A percentile compares a stretch with the other conserved stretches of the same genome.
phyloP scores from a whole-genome alignment of 2,888 invertebrate species.

The Philopedon plagiatum region DNA sequence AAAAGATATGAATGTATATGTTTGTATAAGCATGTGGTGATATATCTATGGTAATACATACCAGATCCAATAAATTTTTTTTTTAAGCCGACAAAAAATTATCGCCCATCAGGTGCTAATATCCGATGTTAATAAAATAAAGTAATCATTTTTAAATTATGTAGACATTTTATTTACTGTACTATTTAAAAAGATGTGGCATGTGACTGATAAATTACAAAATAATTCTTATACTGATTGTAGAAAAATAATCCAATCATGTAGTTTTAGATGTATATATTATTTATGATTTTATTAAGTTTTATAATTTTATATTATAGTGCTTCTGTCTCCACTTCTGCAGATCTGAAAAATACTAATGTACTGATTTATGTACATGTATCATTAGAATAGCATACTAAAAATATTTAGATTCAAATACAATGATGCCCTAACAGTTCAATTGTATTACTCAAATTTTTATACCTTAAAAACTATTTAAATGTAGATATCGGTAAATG shows the following conservation, averaged over 20 bases:
- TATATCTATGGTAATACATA: no score
- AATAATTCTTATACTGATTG: conserved; percentile 55
- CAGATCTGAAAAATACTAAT: conserved; percentile 47
- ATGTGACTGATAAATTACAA: conserved; percentile 58
- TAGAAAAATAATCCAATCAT: conserved; percentile 55
- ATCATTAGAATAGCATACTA: conserved; percentile 69
- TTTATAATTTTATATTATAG: conserved; percentile 62
- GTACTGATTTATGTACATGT: conserved; percentile 61
- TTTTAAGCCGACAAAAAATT: no score
- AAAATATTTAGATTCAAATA: conserved; percentile 31
- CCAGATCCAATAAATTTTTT: no score
- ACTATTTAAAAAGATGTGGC: conserved; percentile 57
- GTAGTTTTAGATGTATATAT: conserved; percentile 63
- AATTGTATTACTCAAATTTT: conserved; percentile 29
- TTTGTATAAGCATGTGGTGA: no score
- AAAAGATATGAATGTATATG: no score
- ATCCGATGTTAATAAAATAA: no score
- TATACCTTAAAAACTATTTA: conserved; percentile 10
- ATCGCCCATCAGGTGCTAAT: no score
- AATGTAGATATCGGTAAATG: conserved; percentile 16
- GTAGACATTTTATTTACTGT: conserved; percentile 26
- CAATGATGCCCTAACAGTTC: conserved; percentile 31
- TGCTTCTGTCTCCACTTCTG: conserved; percentile 61
- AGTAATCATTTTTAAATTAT: no score
- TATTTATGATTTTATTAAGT: conserved; percentile 62